phyloP scores from a whole-genome alignment of 2,113 vertebrate genomes.

The Mus musculus region GRCm39 chr3:117121501-117122000 shows the following conservation, averaged over 20 bases:
- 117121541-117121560: background rate
- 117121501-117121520: background rate
- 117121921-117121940: slow-evolving; percentile 98
- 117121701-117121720: background rate
- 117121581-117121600: background rate
- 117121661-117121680: background rate
- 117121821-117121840: slow-evolving; percentile 86
- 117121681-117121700: background rate
- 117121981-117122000: slow-evolving; percentile 98
- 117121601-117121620: background rate
- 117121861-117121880: slow-evolving; percentile 96
- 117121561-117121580: background rate
- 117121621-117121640: background rate
- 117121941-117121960: slow-evolving; percentile 98
- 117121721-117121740: background rate
- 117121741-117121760: background rate
- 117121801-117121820: background rate
- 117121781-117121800: background rate
- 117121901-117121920: slow-evolving; percentile 96
- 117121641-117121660: background rate
- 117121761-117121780: background rate
- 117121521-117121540: background rate
- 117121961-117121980: slow-evolving; percentile 96
- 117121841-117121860: slow-evolving; percentile 94
- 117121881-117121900: slow-evolving; percentile 95